Conservation (phyloP, 2,888 invertebrate species). For the Synanthedon myopaeformis region DNA sequence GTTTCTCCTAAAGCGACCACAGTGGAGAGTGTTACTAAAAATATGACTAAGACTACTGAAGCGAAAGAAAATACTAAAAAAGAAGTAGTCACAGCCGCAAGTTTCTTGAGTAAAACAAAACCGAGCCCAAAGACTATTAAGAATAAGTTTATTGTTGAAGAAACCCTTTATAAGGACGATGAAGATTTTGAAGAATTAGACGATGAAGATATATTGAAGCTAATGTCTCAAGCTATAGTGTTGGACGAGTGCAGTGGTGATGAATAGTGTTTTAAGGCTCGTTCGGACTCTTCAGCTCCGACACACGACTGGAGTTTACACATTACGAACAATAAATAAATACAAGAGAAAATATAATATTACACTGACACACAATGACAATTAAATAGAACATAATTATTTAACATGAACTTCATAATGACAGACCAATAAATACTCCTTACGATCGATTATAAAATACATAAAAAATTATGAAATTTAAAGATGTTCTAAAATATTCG, state of each 20-base stretch:
- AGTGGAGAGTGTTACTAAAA: not conserved
- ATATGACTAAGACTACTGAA: not conserved
- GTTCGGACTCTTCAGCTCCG: too few relatives aligned
- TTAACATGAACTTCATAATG: too few relatives aligned
- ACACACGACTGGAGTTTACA: too few relatives aligned
- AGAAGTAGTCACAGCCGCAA: conserved; percentile 3
- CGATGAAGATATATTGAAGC: conserved; percentile 43
- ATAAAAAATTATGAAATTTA: too few relatives aligned
- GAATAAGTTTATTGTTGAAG: not conserved
- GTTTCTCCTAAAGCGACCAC: not conserved
- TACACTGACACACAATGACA: too few relatives aligned
- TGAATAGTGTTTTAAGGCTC: too few relatives aligned
- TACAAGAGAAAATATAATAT: too few relatives aligned
- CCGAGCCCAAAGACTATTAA: not conserved
- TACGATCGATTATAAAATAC: too few relatives aligned
- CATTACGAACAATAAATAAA: too few relatives aligned
- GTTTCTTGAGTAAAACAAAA: conserved; percentile 1
- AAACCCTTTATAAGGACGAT: conserved; percentile 5
- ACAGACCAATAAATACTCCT: too few relatives aligned
- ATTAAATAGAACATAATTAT: too few relatives aligned
- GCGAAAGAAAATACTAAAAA: not conserved
- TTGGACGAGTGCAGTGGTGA: conserved; percentile 42
- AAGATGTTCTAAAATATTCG: too few relatives aligned
- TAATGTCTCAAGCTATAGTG: conserved; percentile 47
- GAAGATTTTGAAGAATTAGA: conserved; percentile 41